Evolutionary conservation across 2,113 vertebrate genomes (phyloP).

Genomic region (Erythrocercus mccallii): DNA sequence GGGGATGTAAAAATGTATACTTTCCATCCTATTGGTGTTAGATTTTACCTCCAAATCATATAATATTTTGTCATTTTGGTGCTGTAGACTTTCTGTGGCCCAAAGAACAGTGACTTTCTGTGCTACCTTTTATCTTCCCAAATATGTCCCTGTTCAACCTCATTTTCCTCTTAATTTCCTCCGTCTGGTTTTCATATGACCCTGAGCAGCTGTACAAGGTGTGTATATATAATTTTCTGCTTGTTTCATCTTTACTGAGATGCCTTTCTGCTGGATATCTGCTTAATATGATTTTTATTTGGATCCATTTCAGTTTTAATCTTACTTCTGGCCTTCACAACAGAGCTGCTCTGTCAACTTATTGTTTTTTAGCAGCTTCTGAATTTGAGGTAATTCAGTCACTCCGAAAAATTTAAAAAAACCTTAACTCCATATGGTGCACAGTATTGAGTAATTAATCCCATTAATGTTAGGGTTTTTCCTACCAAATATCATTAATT

Average conservation of each 20-base stretch:
- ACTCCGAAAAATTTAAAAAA: not conserved
- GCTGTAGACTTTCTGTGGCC: not conserved
- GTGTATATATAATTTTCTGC: not conserved
- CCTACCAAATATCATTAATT: not conserved
- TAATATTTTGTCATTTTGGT: not conserved
- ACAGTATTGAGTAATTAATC: not conserved
- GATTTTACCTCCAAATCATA: not conserved
- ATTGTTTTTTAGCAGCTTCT: not conserved
- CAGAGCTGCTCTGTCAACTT: not conserved
- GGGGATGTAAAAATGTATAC: not conserved
- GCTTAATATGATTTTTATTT: constrained; percentile 10
- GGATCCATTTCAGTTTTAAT: not conserved
- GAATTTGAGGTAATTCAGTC: not conserved
- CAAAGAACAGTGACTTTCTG: constrained; percentile 5
- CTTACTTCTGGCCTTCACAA: not conserved
- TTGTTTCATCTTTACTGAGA: constrained; percentile 12
- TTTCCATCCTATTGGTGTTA: not conserved
- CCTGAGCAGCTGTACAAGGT: constrained; percentile 58
- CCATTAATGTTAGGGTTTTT: not conserved
- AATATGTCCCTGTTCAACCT: not conserved
- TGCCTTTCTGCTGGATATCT: constrained; percentile 1
- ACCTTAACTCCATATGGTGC: not conserved
- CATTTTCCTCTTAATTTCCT: constrained; percentile 32
- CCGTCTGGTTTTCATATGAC: constrained; percentile 45
- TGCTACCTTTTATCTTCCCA: constrained; percentile 26